These are phyloP conservation scores for Tyria jacobaeae DNA, from an alignment of 2,888 invertebrate species.

Conservation along the genomic window DNA sequence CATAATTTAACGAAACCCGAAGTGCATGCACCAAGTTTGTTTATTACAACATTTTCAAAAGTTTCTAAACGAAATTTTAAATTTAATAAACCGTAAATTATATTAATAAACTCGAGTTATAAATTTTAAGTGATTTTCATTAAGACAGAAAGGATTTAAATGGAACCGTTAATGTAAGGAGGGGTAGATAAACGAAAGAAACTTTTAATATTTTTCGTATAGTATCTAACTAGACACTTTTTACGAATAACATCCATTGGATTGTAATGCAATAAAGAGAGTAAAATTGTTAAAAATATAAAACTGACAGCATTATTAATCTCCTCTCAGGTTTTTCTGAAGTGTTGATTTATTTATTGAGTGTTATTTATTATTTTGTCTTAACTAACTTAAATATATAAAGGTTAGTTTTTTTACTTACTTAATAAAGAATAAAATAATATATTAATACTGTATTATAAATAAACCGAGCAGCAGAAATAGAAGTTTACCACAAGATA, in stretches of 20 bases:
- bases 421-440: too few relatives aligned
- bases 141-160: conserved; percentile 44
- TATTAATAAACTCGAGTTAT: conserved; percentile 56
- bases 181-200: conserved; percentile 22
- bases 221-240: too few relatives aligned
- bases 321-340: too few relatives aligned
- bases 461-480: background rate
- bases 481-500: conserved; percentile 9
- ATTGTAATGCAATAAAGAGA: too few relatives aligned
- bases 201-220: conserved; percentile 16
- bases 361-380: too few relatives aligned
- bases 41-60: conserved; percentile 66
- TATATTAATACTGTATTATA: background rate
- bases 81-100: conserved; percentile 65
- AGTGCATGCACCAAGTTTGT: conserved; percentile 49
- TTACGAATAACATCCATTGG: too few relatives aligned
- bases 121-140: conserved; percentile 52
- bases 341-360: too few relatives aligned
- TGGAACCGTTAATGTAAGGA: conserved; percentile 31
- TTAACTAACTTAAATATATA: too few relatives aligned
- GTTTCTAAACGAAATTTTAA: conserved; percentile 58
- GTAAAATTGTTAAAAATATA: too few relatives aligned
- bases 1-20: conserved; percentile 13
- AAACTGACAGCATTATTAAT: too few relatives aligned
- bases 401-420: too few relatives aligned